A percentile compares a stretch with the other conserved stretches of the same genome.
Evolutionary conservation across 2,113 vertebrate species (phyloP).

Genomic region (Labeo rohita): DNA sequence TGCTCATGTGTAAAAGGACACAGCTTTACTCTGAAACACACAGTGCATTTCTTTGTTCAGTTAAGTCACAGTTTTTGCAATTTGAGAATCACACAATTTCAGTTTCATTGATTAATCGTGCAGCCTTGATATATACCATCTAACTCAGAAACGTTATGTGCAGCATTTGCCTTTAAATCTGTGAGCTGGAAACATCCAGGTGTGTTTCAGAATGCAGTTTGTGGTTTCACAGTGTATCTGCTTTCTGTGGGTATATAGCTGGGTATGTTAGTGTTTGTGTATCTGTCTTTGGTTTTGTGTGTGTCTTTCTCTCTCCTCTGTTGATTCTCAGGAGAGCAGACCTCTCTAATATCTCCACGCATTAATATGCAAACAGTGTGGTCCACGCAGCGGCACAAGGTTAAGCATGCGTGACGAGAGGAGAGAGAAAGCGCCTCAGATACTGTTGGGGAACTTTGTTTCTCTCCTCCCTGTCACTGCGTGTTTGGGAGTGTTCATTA

Average conservation of each 20-base stretch:
- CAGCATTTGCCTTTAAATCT: not conserved
- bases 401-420: constrained; percentile 78
- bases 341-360: constrained; percentile 56
- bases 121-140: not conserved
- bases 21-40: not conserved
- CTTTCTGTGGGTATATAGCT: constrained; percentile 1
- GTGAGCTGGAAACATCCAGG: constrained; percentile 3
- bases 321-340: constrained; percentile 13
- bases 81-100: not conserved
- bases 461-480: constrained; percentile 55
- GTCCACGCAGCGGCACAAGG: constrained; percentile 74
- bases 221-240: constrained; percentile 18
- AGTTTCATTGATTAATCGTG: not conserved
- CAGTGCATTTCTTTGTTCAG: not conserved
- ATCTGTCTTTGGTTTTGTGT: not conserved
- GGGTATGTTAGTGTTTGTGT: not conserved
- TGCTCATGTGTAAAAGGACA: not conserved
- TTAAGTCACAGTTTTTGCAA: not conserved
- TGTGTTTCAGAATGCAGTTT: constrained; percentile 32
- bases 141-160: not conserved
- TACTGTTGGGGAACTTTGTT: constrained; percentile 67
- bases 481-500: constrained; percentile 36
- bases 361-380: constrained; percentile 74
- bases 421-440: constrained; percentile 61
- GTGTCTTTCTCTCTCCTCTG: constrained; percentile 13